Evolutionary conservation across 2,113 vertebrate species (phyloP).

Genomic region (Cyphomyrus discorhynchus): DNA sequence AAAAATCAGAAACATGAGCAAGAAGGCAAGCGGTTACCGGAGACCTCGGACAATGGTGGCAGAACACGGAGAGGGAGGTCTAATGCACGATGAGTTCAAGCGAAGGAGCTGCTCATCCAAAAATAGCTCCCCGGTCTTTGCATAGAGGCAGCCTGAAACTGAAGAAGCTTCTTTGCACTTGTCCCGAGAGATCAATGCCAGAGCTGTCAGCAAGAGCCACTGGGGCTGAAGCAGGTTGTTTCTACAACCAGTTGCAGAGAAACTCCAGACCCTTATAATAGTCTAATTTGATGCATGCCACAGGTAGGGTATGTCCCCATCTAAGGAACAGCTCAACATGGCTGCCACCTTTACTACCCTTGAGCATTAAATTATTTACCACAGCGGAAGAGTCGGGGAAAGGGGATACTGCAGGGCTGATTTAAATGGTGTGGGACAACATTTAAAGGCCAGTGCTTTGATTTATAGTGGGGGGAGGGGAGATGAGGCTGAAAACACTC

Average conservation of each 20-base stretch:
- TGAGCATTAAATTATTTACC: background rate
- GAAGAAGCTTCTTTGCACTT: conserved; percentile 66
- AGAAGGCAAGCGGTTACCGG: conserved; percentile 41
- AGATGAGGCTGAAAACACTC: background rate
- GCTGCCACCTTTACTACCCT: background rate
- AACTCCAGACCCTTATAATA: background rate
- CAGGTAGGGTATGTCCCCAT: background rate
- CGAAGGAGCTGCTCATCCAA: conserved; percentile 48
- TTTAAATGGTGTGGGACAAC: background rate
- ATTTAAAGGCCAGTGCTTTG: background rate
- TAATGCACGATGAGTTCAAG: conserved; percentile 36
- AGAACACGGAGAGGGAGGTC: conserved; percentile 40
- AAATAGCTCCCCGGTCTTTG: conserved; percentile 62
- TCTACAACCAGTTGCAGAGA: no score
- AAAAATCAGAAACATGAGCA: conserved; percentile 32
- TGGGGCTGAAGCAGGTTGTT: background rate
- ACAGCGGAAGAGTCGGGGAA: background rate
- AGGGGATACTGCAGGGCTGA: background rate
- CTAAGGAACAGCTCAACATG: background rate
- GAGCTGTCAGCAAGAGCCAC: conserved; percentile 8
- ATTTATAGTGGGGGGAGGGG: background rate
- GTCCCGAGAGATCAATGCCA: conserved; percentile 78
- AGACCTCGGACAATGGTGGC: conserved; percentile 36
- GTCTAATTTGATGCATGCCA: background rate
- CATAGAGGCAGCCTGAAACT: conserved; percentile 56